Evolutionary conservation across 2,888 invertebrate species (phyloP).

Genomic region (Rhogogaster chlorosoma): DNA sequence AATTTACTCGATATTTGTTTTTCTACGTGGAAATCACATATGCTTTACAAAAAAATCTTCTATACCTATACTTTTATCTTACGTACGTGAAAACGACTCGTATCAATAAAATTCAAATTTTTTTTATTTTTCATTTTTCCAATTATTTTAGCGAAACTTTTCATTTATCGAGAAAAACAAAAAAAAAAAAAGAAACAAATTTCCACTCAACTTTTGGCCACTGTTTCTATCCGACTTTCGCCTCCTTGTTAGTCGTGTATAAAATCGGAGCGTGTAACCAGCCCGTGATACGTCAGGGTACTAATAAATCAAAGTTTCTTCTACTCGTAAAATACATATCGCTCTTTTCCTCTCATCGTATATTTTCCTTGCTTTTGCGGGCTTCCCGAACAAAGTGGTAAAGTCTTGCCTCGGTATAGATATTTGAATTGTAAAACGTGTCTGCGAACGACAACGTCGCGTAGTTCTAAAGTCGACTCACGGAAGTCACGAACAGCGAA

Average conservation of each 20-base stretch:
- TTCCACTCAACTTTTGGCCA: background rate
- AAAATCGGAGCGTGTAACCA: background rate
- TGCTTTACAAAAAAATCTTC: background rate
- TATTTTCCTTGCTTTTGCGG: background rate
- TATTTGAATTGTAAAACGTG: conserved; percentile 52
- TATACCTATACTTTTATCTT: background rate
- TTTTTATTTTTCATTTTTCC: background rate
- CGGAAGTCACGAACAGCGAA: conserved; percentile 2
- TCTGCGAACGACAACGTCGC: background rate
- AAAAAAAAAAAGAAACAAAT: too few species aligned
- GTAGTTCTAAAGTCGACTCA: background rate
- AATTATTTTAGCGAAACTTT: background rate
- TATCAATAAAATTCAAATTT: background rate
- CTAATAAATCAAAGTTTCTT: conserved; percentile 1
- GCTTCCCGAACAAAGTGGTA: background rate
- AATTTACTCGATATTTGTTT: background rate
- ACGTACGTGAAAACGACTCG: background rate
- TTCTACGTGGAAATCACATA: background rate
- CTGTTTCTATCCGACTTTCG: background rate
- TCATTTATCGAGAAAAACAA: background rate
- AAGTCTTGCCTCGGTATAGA: background rate
- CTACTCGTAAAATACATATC: background rate
- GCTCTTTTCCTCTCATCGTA: background rate
- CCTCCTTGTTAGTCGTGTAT: background rate
- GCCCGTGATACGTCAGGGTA: background rate